Evolutionary conservation across 2,797 vertebrate genomes (phyloP).

Genomic region (Rhynchotus rufescens): DNA sequence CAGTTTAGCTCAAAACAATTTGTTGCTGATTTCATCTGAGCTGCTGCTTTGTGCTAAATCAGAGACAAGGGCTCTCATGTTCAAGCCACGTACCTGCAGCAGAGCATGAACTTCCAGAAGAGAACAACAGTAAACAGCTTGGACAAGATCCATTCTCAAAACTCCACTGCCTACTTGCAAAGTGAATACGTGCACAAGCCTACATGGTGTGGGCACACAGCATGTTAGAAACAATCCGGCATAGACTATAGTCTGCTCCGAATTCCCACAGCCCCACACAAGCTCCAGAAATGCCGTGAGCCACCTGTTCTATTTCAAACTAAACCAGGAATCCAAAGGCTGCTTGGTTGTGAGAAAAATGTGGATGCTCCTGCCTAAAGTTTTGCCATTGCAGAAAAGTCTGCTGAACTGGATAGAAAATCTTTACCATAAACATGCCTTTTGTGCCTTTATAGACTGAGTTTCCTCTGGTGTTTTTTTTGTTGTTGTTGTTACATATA

Average conservation of each 20-base stretch:
- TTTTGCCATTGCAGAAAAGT: not conserved
- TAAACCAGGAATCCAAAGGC: not conserved
- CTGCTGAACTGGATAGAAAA: not conserved
- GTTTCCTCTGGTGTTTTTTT: not conserved
- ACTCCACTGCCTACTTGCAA: too few species aligned
- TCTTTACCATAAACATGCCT: not conserved
- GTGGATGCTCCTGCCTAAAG: not conserved
- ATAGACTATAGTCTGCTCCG: not conserved
- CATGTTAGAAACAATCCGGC: not conserved
- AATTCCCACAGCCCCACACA: not conserved
- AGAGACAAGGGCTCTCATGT: fast-evolving
- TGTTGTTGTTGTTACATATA: too few species aligned
- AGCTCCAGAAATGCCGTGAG: not conserved
- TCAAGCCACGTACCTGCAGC: not conserved
- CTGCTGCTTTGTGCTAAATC: not conserved
- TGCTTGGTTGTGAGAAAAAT: not conserved
- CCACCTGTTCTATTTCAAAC: not conserved
- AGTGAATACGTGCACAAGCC: not conserved
- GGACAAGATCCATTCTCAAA: not conserved
- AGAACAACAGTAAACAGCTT: not conserved
- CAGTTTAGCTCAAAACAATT: not conserved
- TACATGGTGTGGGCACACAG: not conserved
- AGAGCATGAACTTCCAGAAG: not conserved
- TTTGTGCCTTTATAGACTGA: not conserved
- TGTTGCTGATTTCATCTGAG: not conserved